Evolutionary conservation across 2,113 vertebrate genomes (phyloP).

Genomic region (Silurus asotus): DNA sequence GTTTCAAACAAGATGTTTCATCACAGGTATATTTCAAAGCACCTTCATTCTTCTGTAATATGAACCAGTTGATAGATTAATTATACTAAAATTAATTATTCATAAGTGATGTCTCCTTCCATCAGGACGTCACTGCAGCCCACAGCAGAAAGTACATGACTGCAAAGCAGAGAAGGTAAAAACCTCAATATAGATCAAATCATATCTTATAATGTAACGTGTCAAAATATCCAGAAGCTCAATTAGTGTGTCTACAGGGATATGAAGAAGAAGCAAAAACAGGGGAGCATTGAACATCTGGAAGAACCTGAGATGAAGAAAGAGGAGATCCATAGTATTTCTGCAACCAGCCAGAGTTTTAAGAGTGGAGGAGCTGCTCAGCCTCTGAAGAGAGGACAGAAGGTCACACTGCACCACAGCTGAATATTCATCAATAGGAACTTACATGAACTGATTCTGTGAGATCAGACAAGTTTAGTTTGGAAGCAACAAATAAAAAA

Average conservation of each 20-base stretch:
- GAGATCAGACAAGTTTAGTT: not conserved
- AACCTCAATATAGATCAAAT: not conserved
- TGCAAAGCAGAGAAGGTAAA: slow-evolving; percentile 92
- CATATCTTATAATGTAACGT: not conserved
- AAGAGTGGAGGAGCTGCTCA: slow-evolving; percentile 66
- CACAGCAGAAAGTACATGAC: slow-evolving; percentile 85
- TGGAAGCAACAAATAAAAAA: not conserved
- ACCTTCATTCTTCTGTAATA: not conserved
- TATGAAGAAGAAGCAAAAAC: slow-evolving; percentile 87
- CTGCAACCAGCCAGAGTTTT: slow-evolving; percentile 54
- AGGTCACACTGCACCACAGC: slow-evolving; percentile 68
- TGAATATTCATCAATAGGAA: not conserved
- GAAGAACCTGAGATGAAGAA: slow-evolving; percentile 66
- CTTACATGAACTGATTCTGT: not conserved
- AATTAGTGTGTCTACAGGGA: slow-evolving; percentile 71
- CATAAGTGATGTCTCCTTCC: not conserved
- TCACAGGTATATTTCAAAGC: slow-evolving; percentile 65
- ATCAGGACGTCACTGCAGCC: slow-evolving; percentile 75
- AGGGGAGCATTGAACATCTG: slow-evolving; percentile 63
- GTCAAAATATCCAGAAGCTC: not conserved
- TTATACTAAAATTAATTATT: not conserved
- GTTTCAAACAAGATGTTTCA: slow-evolving; percentile 71
- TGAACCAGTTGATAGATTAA: not conserved
- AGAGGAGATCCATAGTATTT: slow-evolving; percentile 51
- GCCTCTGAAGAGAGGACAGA: slow-evolving; percentile 88